Evolutionary conservation across 30 jellyfish, hydroid and myxozoan species (phyloP), one percentile per base, ranked within the genome.

Genomic region (Haliclystus octoradiatus): DNA sequence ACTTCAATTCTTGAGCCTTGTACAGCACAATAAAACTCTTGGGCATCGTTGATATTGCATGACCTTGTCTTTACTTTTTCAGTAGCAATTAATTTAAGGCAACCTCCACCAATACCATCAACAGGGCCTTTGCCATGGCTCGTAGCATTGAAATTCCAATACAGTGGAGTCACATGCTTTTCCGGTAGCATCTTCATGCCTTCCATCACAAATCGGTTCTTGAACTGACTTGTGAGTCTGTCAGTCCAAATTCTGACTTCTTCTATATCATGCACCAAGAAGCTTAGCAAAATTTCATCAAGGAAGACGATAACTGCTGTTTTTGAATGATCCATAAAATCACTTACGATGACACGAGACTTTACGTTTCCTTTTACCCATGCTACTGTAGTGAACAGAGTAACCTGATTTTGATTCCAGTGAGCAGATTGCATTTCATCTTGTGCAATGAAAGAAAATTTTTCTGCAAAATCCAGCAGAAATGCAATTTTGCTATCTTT

Each of bases 391-490:
- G n/a, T n/a, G n/a, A n/a, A n/a, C n/a, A n/a, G n/a, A 31, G 89
- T 76, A 1, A 65, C 63, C 66, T 76, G 81, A 67, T 68, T 76
- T 66, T 75, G 78, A 33, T 64, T 26, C 80, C 85, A 74, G 52
- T 74, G 71, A 47, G 85, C 85, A 19, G 85, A 63, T 70, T 74
- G n/a, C n/a, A n/a, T n/a, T n/a, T n/a, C n/a, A n/a, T n/a, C n/a
- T n/a, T n/a, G n/a, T n/a, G n/a, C n/a, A 24, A 46, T 31, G 68
- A 69, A 61, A 3, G 71, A 61, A 30, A 33, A 62, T 25, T 74
- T 74, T 47, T 74, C 71, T 12, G 85, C 80, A 74, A 74, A 62
- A 34, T 74, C 85, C 69, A 74, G 26, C 50, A 62, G 85, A 31
- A 74, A 40, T 19, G 64, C 73, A 33, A 62, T 52, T 23, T 30